Conservation (phyloP, 2,888 invertebrate genomes). For the Proisotoma minuta region DNA sequence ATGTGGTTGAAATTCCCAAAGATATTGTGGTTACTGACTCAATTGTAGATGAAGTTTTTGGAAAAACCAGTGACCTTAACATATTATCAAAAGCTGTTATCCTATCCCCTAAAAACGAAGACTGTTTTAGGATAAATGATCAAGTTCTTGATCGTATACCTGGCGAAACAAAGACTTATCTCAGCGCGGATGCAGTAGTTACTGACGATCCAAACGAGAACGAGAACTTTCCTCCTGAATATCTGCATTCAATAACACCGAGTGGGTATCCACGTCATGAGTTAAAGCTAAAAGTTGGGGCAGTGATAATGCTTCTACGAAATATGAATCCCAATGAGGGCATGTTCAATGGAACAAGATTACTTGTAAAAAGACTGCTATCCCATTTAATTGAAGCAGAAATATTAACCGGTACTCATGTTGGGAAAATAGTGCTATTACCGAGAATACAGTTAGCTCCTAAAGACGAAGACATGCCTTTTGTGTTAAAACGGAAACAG, state of each 20-base stretch:
- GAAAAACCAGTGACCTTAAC: neutral
- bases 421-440: slow-evolving; percentile 28
- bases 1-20: neutral
- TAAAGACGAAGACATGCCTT: too few species aligned
- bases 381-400: slow-evolving; percentile 15
- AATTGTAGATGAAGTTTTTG: slow-evolving; percentile 23
- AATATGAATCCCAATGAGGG: slow-evolving; percentile 36
- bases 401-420: slow-evolving; percentile 19
- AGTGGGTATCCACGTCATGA: slow-evolving; percentile 33
- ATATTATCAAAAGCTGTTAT: slow-evolving; percentile 17
- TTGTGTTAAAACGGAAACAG: slow-evolving; percentile 42
- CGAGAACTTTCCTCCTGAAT: slow-evolving; percentile 30
- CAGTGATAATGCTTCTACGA: slow-evolving; percentile 33
- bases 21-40: neutral
- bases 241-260: slow-evolving; percentile 31
- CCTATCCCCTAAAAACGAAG: slow-evolving; percentile 26
- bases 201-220: slow-evolving; percentile 14
- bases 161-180: slow-evolving; percentile 12
- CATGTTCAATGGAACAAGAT: slow-evolving; percentile 38
- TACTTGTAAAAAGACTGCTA: slow-evolving; percentile 25
- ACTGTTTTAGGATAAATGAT: slow-evolving; percentile 17
- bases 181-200: slow-evolving; percentile 23
- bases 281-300: slow-evolving; percentile 35
- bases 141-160: slow-evolving; percentile 1
- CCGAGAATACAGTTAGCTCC: slow-evolving; percentile 32